Conservation (phyloP, 2,888 invertebrate genomes). For the Drosophila koepferae region DNA sequence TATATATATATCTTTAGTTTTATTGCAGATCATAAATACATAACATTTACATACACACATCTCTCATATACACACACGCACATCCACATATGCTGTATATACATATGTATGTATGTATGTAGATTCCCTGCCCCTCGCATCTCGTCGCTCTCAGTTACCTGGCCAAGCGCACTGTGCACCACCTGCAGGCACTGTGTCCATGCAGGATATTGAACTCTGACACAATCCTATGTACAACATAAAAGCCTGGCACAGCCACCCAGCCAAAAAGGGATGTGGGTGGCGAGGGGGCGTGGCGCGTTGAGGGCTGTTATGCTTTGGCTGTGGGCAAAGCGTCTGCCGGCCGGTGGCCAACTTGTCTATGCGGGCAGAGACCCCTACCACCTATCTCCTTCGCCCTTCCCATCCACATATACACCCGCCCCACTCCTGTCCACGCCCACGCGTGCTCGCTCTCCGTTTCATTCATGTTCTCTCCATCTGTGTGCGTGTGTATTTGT, state of each 20-base stretch:
- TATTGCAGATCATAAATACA: constrained; percentile 1
- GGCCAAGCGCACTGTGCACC: constrained; percentile 24
- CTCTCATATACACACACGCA: neutral
- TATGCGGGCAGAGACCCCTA: constrained; percentile 22
- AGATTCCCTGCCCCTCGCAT: neutral
- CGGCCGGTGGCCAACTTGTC: constrained; percentile 74
- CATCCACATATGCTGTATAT: neutral
- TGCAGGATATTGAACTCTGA: constrained; percentile 80
- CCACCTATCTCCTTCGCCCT: neutral
- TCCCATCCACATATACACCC: neutral
- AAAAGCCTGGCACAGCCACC: constrained; percentile 1
- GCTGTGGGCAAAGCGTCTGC: constrained; percentile 24
- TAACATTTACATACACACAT: neutral
- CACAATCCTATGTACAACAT: constrained; percentile 66
- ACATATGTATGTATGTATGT: neutral
- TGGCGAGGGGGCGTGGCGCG: neutral
- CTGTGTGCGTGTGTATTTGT: constrained; percentile 59
- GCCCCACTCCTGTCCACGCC: neutral
- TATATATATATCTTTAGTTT: neutral
- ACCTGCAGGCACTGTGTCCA: constrained; percentile 54
- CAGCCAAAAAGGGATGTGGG: neutral
- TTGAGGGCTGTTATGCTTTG: neutral
- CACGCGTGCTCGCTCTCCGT: neutral
- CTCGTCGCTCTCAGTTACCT: constrained; percentile 10
- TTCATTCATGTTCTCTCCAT: constrained; percentile 35